These are phyloP conservation scores for Trachemys scripta DNA, from an alignment of 2,113 vertebrate species.

Conservation along the genomic window DNA sequence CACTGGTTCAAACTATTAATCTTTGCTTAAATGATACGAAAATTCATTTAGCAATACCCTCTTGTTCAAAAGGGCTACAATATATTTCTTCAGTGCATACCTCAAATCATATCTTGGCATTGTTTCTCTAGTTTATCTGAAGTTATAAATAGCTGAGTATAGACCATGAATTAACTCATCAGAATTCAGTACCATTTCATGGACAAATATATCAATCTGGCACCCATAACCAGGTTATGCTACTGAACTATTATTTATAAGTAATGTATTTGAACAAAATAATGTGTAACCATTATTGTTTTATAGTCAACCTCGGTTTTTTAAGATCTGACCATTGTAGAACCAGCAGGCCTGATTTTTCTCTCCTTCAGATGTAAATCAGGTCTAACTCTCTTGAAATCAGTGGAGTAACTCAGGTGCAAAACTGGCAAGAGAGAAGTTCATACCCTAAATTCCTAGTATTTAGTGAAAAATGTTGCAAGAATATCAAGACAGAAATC, in stretches of 20 bases:
- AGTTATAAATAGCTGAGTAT: background rate
- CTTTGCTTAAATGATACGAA: background rate
- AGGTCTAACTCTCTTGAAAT: background rate
- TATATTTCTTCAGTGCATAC: background rate
- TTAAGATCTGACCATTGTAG: background rate
- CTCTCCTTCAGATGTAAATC: background rate
- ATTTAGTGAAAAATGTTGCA: background rate
- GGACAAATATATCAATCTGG: background rate
- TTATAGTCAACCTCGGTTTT: background rate
- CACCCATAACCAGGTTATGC: background rate
- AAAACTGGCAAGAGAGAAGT: background rate
- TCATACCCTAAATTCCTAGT: background rate
- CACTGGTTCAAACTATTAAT: background rate
- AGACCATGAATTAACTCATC: background rate
- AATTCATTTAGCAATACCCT: background rate
- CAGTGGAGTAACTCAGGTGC: background rate
- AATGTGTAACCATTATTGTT: background rate
- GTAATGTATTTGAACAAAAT: slow-evolving; percentile 3
- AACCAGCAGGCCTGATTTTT: background rate
- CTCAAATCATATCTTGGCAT: background rate
- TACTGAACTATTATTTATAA: background rate
- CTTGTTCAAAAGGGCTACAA: background rate
- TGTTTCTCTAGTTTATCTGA: background rate
- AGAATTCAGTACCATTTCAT: background rate
- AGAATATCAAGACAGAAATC: background rate